A percentile compares a stretch with the other conserved stretches of the same genome.
phyloP scores from a whole-genome alignment of 2,797 vertebrate species.

The Huso huso region DNA sequence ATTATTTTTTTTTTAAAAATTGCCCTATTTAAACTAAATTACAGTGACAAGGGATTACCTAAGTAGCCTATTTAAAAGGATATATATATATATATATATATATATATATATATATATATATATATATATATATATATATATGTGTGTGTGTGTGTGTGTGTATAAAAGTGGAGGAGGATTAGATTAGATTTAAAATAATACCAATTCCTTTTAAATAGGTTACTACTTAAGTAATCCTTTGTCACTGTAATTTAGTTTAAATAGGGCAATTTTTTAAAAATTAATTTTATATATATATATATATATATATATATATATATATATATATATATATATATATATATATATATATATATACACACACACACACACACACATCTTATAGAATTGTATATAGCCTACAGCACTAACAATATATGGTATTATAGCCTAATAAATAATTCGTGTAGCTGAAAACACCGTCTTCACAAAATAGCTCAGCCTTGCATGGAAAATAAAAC shows the following conservation, averaged over 20 bases:
- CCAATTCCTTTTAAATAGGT: too few relatives aligned
- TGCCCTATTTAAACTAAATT: neutral
- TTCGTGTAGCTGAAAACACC: too few relatives aligned
- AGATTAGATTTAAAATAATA: too few relatives aligned
- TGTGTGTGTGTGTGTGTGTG: too few relatives aligned
- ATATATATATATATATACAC: too few relatives aligned
- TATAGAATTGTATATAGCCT: neutral
- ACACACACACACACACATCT: neutral
- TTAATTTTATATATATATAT: neutral
- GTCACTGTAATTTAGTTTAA: neutral
- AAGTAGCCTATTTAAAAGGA: neutral
- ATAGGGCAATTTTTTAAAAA: neutral
- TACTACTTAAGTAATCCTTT: neutral
- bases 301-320: constrained; percentile 1
- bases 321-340: neutral
- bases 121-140: too few relatives aligned
- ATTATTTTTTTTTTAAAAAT: neutral
- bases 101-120: neutral
- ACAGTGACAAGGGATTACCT: neutral
- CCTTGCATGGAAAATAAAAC: too few relatives aligned
- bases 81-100: neutral
- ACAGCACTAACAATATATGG: neutral
- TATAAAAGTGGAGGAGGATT: too few relatives aligned
- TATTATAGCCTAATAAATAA: too few relatives aligned
- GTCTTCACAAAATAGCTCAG: too few relatives aligned